Base-by-base conservation (phyloP, 2,113 vertebrate species). In the Bufo gargarizans region DNA sequence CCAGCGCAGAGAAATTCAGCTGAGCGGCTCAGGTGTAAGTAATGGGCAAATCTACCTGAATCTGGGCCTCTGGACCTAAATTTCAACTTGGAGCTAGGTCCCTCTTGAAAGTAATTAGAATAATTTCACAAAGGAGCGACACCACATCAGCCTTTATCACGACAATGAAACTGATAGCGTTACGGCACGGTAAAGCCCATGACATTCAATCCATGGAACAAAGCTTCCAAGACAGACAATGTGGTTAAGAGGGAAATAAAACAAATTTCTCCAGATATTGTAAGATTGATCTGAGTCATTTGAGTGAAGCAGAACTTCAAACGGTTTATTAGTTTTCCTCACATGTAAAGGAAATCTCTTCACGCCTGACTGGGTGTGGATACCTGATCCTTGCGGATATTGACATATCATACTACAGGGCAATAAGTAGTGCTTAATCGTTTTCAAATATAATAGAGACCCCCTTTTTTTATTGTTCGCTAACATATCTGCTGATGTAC, bases 331-430 rank as follows among this genome's bases (percentile, higher is more conserved):
- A 90, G 47, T 49, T 72, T 87, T 89, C 76, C 19, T 69, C 85
- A 71, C 79, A 22, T 89, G 85, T 14, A 86, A 89, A 87, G 92
- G 92, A 92, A 92, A 92, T 93, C 90, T 91, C 92, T 93, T 92
- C 91, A 92, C 92, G 91, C 91, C 86, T 90, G 89, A 89, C 88
- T 89, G 92, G 74, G 72, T 90, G 85, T 81, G 74, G n/a, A 85
- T 89, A 65, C 71, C 61, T 90, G 65, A 88, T 90, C n/a, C 90
- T 71, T 81, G 89, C 49, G 65, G 86, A 45, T 82, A 89, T 82
- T 89, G 76, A 88, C n/a, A n/a, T 87, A 91, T 93, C 91, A 84
- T 82, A 90, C 91, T 90, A 72, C 56, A 89, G 63, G 61, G 5
- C 85, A 50, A 11, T 90, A 89, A 90, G 65, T 85, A 65, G 82